Evolutionary conservation across 2,113 vertebrate species (phyloP).

Genomic region (Callocephalon fimbriatum): DNA sequence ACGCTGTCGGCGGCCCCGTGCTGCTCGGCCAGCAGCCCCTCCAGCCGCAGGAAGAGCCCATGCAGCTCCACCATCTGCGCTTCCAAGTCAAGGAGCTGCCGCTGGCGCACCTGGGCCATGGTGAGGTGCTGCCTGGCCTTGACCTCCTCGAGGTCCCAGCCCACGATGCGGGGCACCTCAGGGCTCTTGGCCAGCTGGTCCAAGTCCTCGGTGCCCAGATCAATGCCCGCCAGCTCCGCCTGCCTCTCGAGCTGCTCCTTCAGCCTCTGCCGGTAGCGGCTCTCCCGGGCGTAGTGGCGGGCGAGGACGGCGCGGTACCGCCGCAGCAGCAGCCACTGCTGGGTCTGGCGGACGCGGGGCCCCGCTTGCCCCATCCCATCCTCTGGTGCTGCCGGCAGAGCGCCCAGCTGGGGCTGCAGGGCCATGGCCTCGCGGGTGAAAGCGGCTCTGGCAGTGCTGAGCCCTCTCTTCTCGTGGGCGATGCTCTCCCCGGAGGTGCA

Average conservation of each 20-base stretch:
- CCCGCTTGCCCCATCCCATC: neutral
- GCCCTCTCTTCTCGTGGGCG: slow-evolving; percentile 18
- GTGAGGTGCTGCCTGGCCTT: slow-evolving; percentile 50
- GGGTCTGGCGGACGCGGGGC: slow-evolving; percentile 49
- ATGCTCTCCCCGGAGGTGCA: slow-evolving; percentile 54
- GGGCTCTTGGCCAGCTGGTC: slow-evolving; percentile 43
- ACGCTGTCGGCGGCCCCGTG: slow-evolving; percentile 66
- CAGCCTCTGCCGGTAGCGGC: slow-evolving; percentile 50
- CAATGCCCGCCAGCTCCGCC: slow-evolving; percentile 63
- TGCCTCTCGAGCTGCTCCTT: slow-evolving; percentile 72
- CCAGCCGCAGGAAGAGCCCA: slow-evolving; percentile 68
- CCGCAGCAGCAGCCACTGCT: slow-evolving; percentile 55
- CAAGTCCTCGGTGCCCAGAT: slow-evolving; percentile 40
- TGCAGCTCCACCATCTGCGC: slow-evolving; percentile 64
- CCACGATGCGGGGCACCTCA: slow-evolving; percentile 42
- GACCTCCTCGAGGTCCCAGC: slow-evolving; percentile 57
- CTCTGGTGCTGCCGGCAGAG: neutral
- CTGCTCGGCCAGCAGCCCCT: slow-evolving; percentile 61
- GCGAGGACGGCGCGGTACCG: slow-evolving; percentile 28
- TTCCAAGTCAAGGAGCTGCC: slow-evolving; percentile 75
- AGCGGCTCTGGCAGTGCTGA: neutral
- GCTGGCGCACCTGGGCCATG: slow-evolving; percentile 48
- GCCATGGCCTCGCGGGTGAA: slow-evolving; percentile 34
- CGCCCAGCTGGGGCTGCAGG: slow-evolving; percentile 48
- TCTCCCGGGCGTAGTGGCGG: slow-evolving; percentile 63